Evolutionary conservation across 2,113 vertebrate species (phyloP).

Genomic region (Prolemur simus): DNA sequence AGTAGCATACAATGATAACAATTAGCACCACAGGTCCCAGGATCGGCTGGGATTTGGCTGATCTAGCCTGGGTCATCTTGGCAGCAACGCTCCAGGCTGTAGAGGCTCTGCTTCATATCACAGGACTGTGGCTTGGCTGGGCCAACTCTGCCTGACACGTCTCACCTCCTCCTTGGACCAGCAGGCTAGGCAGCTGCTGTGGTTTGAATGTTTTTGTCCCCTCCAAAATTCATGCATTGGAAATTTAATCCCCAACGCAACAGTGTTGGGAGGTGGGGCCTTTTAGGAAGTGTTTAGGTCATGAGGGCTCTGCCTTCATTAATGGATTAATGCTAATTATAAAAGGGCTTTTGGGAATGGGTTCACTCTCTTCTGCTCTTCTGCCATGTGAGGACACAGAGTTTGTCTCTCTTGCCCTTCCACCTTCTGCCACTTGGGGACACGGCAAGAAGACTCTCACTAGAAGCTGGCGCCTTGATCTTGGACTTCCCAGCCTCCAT

Average conservation of each 20-base stretch:
- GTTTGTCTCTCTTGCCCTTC: not conserved
- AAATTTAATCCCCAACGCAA: not conserved
- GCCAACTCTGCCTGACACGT: not conserved
- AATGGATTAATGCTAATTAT: not conserved
- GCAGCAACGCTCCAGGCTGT: not conserved
- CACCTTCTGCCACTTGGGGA: not conserved
- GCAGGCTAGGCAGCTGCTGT: not conserved
- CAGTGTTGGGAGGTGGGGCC: not conserved
- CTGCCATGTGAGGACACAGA: not conserved
- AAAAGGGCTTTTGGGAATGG: not conserved
- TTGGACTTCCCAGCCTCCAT: not conserved
- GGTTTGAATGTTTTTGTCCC: not conserved
- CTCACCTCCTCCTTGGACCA: not conserved
- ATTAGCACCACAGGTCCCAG: not conserved
- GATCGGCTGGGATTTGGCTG: not conserved
- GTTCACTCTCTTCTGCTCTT: not conserved
- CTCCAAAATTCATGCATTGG: not conserved
- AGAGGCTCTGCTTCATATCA: not conserved
- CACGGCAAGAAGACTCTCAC: not conserved
- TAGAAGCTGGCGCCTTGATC: not conserved
- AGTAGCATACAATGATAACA: not conserved
- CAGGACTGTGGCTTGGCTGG: not conserved
- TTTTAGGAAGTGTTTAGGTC: not conserved
- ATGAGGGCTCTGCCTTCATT: not conserved
- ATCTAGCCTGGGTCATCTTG: not conserved